phyloP scores from a whole-genome alignment of 92 coral and sea anemone species.

The Bergia puertoricense region DNA sequence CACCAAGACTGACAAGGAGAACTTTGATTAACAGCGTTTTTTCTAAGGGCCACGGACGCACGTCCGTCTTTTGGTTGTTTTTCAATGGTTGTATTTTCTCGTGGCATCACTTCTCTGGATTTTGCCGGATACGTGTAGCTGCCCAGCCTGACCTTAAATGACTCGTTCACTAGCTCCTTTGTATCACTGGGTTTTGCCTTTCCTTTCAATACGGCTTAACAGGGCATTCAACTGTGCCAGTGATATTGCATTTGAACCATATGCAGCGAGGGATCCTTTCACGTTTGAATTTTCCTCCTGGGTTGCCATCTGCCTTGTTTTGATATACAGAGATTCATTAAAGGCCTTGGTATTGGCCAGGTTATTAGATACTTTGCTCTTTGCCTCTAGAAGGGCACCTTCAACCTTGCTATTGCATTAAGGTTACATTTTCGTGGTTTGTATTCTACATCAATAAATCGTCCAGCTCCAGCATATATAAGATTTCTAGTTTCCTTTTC shows the following conservation, averaged over 20 bases:
- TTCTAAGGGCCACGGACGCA: neutral
- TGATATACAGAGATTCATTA: neutral
- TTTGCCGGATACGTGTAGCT: neutral
- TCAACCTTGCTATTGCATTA: neutral
- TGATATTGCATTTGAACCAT: neutral
- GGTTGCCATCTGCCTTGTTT: neutral
- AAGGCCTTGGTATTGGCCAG: neutral
- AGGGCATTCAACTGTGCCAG: neutral
- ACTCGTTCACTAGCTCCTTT: neutral
- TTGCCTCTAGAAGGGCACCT: neutral
- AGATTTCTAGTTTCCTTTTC: no score
- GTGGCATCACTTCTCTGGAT: neutral
- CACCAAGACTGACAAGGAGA: conserved; percentile 23
- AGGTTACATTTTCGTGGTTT: neutral
- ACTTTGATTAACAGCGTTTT: neutral
- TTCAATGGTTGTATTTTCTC: neutral
- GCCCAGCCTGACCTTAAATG: conserved; percentile 15
- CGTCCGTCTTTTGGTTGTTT: conserved; percentile 1
- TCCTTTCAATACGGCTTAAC: neutral
- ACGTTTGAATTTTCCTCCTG: conserved; percentile 18
- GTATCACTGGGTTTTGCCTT: neutral
- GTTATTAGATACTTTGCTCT: conserved; percentile 7
- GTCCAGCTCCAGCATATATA: neutral
- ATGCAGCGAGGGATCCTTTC: neutral
- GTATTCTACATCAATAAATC: neutral